Base-by-base conservation (phyloP, 2,888 invertebrate genomes). In the Bombylius discolor region DNA sequence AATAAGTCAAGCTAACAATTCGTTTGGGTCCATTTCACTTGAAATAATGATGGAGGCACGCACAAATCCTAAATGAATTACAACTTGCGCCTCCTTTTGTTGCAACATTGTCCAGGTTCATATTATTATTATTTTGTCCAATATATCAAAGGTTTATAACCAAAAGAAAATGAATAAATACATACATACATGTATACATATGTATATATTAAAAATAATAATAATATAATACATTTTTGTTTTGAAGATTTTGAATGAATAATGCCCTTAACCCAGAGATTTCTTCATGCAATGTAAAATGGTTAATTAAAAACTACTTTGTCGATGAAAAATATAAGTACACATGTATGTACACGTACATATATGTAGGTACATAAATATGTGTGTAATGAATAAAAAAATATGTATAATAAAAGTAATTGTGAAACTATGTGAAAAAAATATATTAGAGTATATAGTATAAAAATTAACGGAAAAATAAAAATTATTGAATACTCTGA, bases 11-110 rank as follows among this genome's bases (percentile, higher is more conserved):
- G 59, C 57, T 45, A 56, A 53, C 59, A 58, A 60, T 60, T 60
- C 58, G 59, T 60, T 47, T 51, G 59, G 59, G 59, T 58, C 58
- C 58, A 60, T 60, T 60, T 60, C 58, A 60, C 55, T 58, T 60
- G 53, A 58, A 60, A 60, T 58, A 52, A 44, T 52, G 44, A 52
- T 47, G 49, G 54, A 60, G 49, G 58, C 59, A 60, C 59, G 59
- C 59, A 60, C 58, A 56, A 58, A 48, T 56, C 56, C 57, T 53
- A 44, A 53, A 36, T 56, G 56, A 59, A 59, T 59, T 57, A 56
- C 50, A 57, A 50, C 56, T 56, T 52, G 57, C 57, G 57, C 56
- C 56, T 52, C 55, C 54, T 51, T 59, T 57, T 59, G 57, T 57
- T 57, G 57, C 57, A 57, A 59, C 57, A 56, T 32, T 57, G 57